Evolutionary conservation across 2,888 invertebrate species (phyloP).

Genomic region (Dryocosmus kuriphilus): DNA sequence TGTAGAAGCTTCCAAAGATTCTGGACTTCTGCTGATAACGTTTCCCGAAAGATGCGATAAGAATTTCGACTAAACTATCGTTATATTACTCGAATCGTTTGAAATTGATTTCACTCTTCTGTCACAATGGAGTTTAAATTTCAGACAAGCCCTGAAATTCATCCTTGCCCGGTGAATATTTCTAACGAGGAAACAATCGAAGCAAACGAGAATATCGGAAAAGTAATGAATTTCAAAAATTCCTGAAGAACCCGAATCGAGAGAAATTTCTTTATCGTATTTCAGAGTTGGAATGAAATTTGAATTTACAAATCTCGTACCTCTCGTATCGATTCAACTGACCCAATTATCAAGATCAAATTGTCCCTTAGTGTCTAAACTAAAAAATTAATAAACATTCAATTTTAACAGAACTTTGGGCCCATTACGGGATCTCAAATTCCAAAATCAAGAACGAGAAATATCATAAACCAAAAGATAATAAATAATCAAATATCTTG

Average conservation of each 20-base stretch:
- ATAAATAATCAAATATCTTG: no score
- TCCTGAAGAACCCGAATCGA: neutral
- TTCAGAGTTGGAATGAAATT: neutral
- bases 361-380: no score
- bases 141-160: slow-evolving; percentile 53
- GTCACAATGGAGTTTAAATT: slow-evolving; percentile 54
- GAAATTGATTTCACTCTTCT: slow-evolving; percentile 57
- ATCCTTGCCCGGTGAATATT: slow-evolving; percentile 44
- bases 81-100: slow-evolving; percentile 46
- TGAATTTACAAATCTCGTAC: neutral
- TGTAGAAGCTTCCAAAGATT: neutral
- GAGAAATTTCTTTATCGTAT: neutral
- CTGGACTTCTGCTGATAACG: neutral
- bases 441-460: no score
- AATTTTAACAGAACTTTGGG: no score
- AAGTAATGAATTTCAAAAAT: slow-evolving; percentile 21
- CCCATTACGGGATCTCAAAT: no score
- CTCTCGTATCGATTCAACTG: neutral
- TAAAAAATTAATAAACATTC: no score
- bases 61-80: neutral
- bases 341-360: neutral
- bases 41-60: neutral
- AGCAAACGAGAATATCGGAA: slow-evolving; percentile 13
- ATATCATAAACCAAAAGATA: no score
- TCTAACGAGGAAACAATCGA: slow-evolving; percentile 16